These are phyloP conservation scores for Brassicogethes aeneus DNA, from an alignment of 2,888 invertebrate species.

Conservation along the genomic window DNA sequence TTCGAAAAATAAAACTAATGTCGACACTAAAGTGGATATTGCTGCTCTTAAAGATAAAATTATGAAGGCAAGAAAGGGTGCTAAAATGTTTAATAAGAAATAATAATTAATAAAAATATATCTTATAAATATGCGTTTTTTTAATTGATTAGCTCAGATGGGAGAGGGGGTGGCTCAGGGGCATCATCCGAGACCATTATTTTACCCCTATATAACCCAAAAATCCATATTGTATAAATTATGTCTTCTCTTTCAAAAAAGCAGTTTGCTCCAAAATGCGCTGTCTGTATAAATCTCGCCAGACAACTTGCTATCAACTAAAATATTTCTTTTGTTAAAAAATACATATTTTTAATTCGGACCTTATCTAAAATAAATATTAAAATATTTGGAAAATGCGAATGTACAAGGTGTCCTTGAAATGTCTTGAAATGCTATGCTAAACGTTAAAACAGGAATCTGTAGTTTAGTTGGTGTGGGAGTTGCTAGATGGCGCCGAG, in stretches of 20 bases:
- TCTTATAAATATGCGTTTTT: not conserved
- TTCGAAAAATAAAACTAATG: conserved; percentile 23
- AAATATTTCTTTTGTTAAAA: no score
- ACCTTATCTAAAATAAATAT: no score
- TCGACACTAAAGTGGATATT: conserved; percentile 51
- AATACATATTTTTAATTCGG: no score
- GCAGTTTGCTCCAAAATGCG: conserved; percentile 21
- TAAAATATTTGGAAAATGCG: no score
- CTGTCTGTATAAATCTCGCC: conserved; percentile 35
- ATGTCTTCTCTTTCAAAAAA: not conserved
- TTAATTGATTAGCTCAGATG: not conserved
- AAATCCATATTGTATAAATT: not conserved
- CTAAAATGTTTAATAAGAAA: conserved; percentile 31
- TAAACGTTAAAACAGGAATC: no score
- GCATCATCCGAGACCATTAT: not conserved
- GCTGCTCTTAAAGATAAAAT: conserved; percentile 68
- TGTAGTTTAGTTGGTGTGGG: no score
- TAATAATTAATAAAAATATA: conserved; percentile 1
- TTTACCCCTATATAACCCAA: not conserved
- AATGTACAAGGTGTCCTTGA: no score
- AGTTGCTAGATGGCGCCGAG: no score
- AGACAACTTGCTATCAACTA: conserved; percentile 15
- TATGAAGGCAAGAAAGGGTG: conserved; percentile 52
- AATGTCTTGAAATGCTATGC: no score
- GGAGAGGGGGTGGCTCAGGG: not conserved